A percentile compares a stretch with the other conserved stretches of the same genome.
Evolutionary conservation across 2,888 invertebrate genomes (phyloP).

Genomic region (Hanleya hanleyi): DNA sequence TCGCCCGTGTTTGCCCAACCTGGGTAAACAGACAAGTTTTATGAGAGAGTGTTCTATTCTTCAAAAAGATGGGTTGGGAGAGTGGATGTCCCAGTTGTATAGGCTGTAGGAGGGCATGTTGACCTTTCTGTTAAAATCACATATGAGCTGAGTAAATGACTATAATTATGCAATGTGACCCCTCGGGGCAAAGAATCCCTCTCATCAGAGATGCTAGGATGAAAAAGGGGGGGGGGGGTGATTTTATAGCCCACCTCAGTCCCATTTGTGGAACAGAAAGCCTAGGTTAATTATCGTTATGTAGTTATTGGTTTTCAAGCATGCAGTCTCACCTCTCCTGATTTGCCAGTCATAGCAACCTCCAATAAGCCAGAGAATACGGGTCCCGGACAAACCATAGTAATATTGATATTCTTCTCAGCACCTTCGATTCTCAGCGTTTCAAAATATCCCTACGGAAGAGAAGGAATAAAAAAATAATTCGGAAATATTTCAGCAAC

Average conservation of each 20-base stretch:
- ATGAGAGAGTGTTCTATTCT: not conserved
- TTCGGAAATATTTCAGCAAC: too few relatives aligned
- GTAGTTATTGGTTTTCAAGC: too few relatives aligned
- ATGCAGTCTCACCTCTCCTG: slow-evolving; percentile 76
- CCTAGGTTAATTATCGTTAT: too few relatives aligned
- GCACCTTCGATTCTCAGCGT: slow-evolving; percentile 79
- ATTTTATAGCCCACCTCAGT: too few relatives aligned
- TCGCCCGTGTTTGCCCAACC: not conserved
- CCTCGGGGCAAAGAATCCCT: not conserved
- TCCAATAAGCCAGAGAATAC: slow-evolving; percentile 81
- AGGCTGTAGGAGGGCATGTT: not conserved
- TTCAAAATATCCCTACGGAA: slow-evolving; percentile 82
- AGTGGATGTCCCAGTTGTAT: not conserved
- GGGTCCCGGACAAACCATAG: slow-evolving; percentile 85
- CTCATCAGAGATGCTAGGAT: not conserved
- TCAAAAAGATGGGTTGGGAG: not conserved
- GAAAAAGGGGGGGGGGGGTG: not conserved
- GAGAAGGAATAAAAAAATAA: too few relatives aligned
- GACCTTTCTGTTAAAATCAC: not conserved
- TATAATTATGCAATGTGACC: not conserved
- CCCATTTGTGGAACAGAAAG: too few relatives aligned
- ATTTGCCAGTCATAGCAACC: slow-evolving; percentile 81
- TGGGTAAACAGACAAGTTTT: too few relatives aligned
- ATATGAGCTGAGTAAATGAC: not conserved
- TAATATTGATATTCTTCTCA: slow-evolving; percentile 79